Evolutionary conservation across 2,113 vertebrate genomes (phyloP).

Genomic region (Podarcis muralis): DNA sequence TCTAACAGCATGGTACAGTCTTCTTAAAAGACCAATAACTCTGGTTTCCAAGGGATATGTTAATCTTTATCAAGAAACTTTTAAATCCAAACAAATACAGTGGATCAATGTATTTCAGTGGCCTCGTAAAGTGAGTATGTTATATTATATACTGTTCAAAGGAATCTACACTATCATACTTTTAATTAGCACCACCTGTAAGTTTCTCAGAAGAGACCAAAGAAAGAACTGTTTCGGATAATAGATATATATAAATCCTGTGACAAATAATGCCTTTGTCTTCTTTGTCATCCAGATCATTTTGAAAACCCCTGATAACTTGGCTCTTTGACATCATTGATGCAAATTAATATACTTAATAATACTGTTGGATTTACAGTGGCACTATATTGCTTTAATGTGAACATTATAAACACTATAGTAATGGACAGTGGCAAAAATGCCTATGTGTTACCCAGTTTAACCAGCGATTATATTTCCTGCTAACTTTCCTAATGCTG

Average conservation of each 20-base stretch:
- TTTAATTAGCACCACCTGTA: background rate
- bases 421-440: background rate
- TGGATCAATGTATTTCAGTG: background rate
- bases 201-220: background rate
- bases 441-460: background rate
- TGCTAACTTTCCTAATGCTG: too few species aligned
- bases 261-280: background rate
- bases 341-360: background rate
- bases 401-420: background rate
- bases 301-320: background rate
- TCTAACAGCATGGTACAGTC: background rate
- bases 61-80: background rate
- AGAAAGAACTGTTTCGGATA: background rate
- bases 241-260: background rate
- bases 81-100: background rate
- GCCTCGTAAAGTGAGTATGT: background rate
- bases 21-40: background rate
- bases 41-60: background rate
- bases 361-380: fast-evolving
- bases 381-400: background rate
- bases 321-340: background rate
- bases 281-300: background rate
- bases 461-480: too few species aligned
- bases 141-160: constrained; percentile 3
- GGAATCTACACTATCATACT: background rate